phyloP scores from a whole-genome alignment of 2,113 vertebrate genomes.

The Gobiocypris rarus region DNA sequence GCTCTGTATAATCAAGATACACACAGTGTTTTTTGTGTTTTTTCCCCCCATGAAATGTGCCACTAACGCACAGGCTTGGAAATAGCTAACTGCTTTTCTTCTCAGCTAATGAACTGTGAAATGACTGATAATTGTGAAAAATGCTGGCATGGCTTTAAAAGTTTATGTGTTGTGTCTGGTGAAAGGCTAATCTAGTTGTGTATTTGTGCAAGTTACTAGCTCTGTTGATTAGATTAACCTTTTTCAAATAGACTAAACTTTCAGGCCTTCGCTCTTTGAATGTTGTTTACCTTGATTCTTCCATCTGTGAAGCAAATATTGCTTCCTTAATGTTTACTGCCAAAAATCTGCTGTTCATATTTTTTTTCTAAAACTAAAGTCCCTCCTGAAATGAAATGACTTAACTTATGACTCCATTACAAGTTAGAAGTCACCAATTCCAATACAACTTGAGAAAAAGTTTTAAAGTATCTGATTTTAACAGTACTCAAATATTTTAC shows the following conservation, averaged over 20 bases:
- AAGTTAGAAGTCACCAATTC: too few relatives aligned
- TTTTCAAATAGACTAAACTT: not conserved
- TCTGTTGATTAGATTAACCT: not conserved
- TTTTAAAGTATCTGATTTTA: too few relatives aligned
- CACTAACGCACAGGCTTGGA: not conserved
- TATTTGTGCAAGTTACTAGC: not conserved
- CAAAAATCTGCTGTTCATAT: not conserved
- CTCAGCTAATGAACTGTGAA: not conserved
- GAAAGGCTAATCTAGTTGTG: not conserved
- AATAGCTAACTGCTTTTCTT: slow-evolving; percentile 4
- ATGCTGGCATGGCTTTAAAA: not conserved
- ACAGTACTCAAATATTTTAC: too few relatives aligned
- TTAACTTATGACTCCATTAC: too few relatives aligned
- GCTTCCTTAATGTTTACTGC: not conserved
- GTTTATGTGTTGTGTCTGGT: not conserved
- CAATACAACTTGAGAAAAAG: too few relatives aligned
- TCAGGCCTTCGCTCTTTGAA: not conserved
- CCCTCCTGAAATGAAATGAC: too few relatives aligned
- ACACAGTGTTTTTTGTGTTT: not conserved
- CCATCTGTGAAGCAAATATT: slow-evolving; percentile 8
- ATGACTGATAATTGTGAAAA: slow-evolving; percentile 7
- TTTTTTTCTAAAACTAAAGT: not conserved
- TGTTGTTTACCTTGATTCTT: slow-evolving; percentile 18
- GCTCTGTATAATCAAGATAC: not conserved
- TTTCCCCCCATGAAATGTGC: not conserved